Evolutionary conservation across 92 coral and sea anemone species (phyloP).

Genomic region (Palythoa caribaeorum): DNA sequence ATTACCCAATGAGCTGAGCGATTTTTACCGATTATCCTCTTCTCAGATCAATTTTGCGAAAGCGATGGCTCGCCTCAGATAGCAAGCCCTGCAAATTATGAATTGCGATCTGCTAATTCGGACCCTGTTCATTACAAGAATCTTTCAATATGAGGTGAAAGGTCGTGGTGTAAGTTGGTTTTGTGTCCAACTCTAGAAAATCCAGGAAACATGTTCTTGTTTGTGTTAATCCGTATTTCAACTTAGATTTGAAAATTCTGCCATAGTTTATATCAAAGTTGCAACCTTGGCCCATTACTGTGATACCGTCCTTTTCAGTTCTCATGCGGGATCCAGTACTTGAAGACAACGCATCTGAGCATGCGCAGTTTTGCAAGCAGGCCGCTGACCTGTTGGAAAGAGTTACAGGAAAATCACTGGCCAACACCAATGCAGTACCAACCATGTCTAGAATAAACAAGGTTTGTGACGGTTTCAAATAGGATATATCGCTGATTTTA

Average conservation of each 20-base stretch:
- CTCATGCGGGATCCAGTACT: slow-evolving; percentile 96
- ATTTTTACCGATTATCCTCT: too few relatives aligned
- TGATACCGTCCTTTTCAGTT: slow-evolving; percentile 49
- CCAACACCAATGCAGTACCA: slow-evolving; percentile 81
- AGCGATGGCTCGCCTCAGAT: too few relatives aligned
- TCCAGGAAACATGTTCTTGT: not conserved
- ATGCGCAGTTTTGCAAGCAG: slow-evolving; percentile 86
- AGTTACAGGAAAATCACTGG: slow-evolving; percentile 92
- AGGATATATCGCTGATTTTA: not conserved
- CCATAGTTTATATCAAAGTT: not conserved
- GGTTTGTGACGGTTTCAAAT: slow-evolving; percentile 45
- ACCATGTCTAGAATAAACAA: slow-evolving; percentile 91
- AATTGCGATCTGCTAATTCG: too few relatives aligned
- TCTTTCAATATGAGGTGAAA: too few relatives aligned
- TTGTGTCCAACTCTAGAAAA: too few relatives aligned
- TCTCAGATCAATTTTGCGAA: too few relatives aligned
- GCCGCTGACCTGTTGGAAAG: slow-evolving; percentile 93
- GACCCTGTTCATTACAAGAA: too few relatives aligned
- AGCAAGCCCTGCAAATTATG: too few relatives aligned
- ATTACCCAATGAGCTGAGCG: too few relatives aligned
- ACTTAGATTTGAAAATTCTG: too few relatives aligned
- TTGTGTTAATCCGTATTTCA: not conserved
- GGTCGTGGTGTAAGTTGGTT: too few relatives aligned
- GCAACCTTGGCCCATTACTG: too few relatives aligned
- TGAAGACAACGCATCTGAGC: slow-evolving; percentile 92